Percentiles rank a stretch among this genome's conserved stretches.
Evolutionary conservation across 2,888 invertebrate species (phyloP).

Genomic region (Galerucella pusilla): DNA sequence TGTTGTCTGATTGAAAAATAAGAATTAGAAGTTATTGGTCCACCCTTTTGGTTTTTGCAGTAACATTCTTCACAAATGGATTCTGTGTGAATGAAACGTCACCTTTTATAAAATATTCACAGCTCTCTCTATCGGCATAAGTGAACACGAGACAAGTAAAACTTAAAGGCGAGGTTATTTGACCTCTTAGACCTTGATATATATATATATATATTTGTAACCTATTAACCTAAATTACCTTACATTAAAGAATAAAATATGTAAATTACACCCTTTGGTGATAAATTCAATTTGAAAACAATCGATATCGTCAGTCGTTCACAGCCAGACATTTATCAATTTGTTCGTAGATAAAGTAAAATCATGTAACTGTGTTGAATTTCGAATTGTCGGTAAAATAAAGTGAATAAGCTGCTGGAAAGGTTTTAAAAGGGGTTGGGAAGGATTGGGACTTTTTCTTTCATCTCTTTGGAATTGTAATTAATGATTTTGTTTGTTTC

Average conservation of each 20-base stretch:
- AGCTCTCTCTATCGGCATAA: too few species aligned
- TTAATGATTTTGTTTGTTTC: conserved; percentile 19
- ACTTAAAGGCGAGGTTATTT: too few species aligned
- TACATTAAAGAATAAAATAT: not conserved
- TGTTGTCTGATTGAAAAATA: too few species aligned
- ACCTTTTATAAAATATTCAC: too few species aligned
- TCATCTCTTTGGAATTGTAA: conserved; percentile 6
- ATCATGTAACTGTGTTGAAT: conserved; percentile 2
- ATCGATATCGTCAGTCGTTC: conserved; percentile 13
- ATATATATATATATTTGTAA: not conserved
- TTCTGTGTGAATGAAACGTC: too few species aligned
- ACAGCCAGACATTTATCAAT: conserved; percentile 2
- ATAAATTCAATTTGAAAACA: not conserved
- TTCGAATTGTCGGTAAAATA: conserved; percentile 10
- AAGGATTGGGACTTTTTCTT: not conserved
- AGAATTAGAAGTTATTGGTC: too few species aligned
- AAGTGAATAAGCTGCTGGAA: not conserved
- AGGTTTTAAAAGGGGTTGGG: not conserved
- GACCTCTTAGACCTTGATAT: too few species aligned
- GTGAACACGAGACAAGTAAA: too few species aligned
- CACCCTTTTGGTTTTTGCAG: too few species aligned
- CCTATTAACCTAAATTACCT: not conserved
- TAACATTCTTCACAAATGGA: too few species aligned
- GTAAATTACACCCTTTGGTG: not conserved
- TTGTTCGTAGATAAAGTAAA: conserved; percentile 8